A percentile compares a stretch with the other conserved stretches of the same genome.
Conservation (phyloP, 2,113 vertebrate genomes). For the Gymnogyps californianus region DNA sequence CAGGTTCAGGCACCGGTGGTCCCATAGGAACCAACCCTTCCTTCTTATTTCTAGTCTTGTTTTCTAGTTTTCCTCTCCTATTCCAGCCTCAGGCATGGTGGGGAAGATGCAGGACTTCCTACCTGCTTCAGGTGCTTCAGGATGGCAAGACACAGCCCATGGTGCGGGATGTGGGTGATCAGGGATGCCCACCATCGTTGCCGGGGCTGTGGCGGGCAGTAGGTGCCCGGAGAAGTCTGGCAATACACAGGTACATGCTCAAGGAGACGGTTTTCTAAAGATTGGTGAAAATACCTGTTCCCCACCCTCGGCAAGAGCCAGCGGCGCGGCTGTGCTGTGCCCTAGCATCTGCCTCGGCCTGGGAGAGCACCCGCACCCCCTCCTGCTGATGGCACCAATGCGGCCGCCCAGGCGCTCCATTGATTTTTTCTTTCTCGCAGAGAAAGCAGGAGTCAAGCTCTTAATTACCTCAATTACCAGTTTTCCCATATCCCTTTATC, state of each 20-base stretch:
- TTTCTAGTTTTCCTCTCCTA: neutral
- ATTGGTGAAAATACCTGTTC: neutral
- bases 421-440: neutral
- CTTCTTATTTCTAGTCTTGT: neutral
- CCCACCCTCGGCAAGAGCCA: neutral
- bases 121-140: neutral
- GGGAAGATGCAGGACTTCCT: neutral
- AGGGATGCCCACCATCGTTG: neutral
- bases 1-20: neutral
- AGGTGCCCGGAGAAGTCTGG: neutral
- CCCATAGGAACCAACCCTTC: neutral
- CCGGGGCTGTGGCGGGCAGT: rapidly evolving
- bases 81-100: neutral
- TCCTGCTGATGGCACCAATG: neutral
- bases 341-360: neutral
- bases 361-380: neutral
- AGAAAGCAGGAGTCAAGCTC: neutral
- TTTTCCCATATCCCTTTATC: neutral
- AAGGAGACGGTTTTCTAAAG: neutral
- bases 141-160: neutral
- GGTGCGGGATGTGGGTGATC: neutral
- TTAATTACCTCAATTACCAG: neutral
- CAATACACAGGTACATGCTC: neutral
- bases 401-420: neutral
- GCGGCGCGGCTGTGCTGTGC: rapidly evolving